Percentiles rank a stretch among this genome's conserved stretches.
phyloP scores from a whole-genome alignment of 2,888 invertebrate genomes.

The Drosophila atroscutellata region DNA sequence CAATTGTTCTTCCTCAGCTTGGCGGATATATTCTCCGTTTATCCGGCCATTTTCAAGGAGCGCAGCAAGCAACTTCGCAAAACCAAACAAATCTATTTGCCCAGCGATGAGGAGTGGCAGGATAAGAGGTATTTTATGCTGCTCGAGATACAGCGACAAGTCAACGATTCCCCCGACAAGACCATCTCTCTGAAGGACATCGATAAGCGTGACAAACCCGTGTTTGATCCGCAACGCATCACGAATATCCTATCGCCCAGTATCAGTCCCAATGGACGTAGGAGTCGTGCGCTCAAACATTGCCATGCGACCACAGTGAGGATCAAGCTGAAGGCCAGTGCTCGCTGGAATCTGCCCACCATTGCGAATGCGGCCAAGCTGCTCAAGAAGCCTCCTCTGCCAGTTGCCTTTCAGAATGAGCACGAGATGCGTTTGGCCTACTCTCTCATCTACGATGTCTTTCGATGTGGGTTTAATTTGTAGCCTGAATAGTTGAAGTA shows the following conservation, averaged over 20 bases:
- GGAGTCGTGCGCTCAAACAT: slow-evolving; percentile 53
- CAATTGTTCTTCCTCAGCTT: slow-evolving; percentile 83
- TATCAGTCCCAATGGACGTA: slow-evolving; percentile 71
- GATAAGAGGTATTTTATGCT: slow-evolving; percentile 86
- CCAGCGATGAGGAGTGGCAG: slow-evolving; percentile 87
- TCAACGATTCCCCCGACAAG: slow-evolving; percentile 83
- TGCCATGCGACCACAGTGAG: slow-evolving; percentile 75
- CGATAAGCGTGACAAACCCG: slow-evolving; percentile 75
- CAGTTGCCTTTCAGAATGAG: slow-evolving; percentile 84
- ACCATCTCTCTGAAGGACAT: slow-evolving; percentile 75
- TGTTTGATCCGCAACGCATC: slow-evolving; percentile 75
- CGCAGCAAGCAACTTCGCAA: slow-evolving; percentile 86
- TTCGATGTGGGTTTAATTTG: slow-evolving; percentile 85
- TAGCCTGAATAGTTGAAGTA: not conserved
- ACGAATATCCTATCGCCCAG: slow-evolving; percentile 72
- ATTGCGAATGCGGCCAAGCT: slow-evolving; percentile 83
- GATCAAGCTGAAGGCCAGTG: slow-evolving; percentile 65
- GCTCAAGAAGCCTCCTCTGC: slow-evolving; percentile 76
- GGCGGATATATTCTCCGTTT: slow-evolving; percentile 88
- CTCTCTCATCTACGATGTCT: slow-evolving; percentile 86
- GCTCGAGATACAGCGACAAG: slow-evolving; percentile 86
- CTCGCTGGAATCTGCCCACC: slow-evolving; percentile 78
- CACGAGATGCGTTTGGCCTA: slow-evolving; percentile 87
- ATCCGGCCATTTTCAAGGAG: slow-evolving; percentile 88
- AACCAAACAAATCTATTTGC: slow-evolving; percentile 83